A percentile compares a stretch with the other conserved stretches of the same genome.
phyloP scores from a whole-genome alignment of 2,888 invertebrate species.

The Plagiodera versicolora region DNA sequence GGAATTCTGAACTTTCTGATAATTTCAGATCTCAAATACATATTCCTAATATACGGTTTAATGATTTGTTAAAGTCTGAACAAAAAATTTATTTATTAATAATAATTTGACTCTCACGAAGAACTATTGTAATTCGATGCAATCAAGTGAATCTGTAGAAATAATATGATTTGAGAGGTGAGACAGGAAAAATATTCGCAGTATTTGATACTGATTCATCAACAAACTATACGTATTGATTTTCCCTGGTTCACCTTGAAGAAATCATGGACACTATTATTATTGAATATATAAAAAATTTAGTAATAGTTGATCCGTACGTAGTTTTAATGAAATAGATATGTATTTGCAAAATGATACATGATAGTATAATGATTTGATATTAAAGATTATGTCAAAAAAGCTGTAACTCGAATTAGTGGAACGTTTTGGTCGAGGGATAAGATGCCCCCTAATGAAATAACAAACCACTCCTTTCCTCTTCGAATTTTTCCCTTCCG shows the following conservation, averaged over 20 bases:
- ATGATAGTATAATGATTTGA: conserved; percentile 50
- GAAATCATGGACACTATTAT: conserved; percentile 50
- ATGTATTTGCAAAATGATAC: conserved; percentile 53
- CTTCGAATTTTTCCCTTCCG: too few relatives aligned
- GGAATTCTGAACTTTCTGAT: conserved; percentile 16
- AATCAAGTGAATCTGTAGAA: conserved; percentile 51
- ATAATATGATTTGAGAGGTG: conserved; percentile 11
- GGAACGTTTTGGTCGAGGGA: conserved; percentile 39
- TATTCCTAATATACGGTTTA: conserved; percentile 34
- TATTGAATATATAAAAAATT: conserved; percentile 53
- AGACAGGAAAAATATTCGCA: conserved; percentile 4
- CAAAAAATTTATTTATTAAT: conserved; percentile 34
- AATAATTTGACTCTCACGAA: conserved; percentile 36
- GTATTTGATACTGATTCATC: background rate
- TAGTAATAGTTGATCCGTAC: conserved; percentile 54
- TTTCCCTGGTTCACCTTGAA: conserved; percentile 14
- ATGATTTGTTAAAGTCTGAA: conserved; percentile 37
- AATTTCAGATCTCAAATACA: conserved; percentile 38
- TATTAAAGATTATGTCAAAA: conserved; percentile 46
- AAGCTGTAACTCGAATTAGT: conserved; percentile 39
- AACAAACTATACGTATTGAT: conserved; percentile 6
- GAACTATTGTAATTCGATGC: conserved; percentile 55
- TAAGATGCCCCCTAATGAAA: background rate
- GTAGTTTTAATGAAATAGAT: conserved; percentile 53
- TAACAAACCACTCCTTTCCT: too few relatives aligned